Conservation (phyloP, 2,113 vertebrate genomes). For the Gymnogyps californianus region DNA sequence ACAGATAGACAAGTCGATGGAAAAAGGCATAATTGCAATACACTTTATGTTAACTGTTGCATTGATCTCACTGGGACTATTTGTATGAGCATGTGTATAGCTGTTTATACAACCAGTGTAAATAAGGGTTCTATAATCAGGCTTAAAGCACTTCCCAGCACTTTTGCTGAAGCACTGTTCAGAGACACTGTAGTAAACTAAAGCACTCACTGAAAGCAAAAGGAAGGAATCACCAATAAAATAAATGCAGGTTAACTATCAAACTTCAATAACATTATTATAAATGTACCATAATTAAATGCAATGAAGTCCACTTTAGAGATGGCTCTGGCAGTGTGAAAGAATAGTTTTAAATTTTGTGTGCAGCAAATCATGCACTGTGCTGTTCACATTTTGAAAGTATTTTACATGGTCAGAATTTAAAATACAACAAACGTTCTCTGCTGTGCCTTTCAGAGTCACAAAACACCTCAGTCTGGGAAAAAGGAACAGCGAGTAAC, state of each 20-base stretch:
- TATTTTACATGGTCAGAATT: background rate
- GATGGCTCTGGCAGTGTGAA: background rate
- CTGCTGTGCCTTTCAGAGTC: background rate
- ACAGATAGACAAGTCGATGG: background rate
- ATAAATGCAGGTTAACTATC: background rate
- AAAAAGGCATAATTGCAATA: background rate
- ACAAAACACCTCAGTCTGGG: background rate
- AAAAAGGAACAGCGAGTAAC: background rate
- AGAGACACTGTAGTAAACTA: background rate
- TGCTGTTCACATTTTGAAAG: background rate
- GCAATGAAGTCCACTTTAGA: background rate
- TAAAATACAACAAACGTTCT: background rate
- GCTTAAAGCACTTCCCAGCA: background rate
- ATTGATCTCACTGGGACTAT: background rate
- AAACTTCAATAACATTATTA: background rate
- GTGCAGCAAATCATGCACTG: background rate
- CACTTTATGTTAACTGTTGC: background rate
- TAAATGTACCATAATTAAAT: background rate
- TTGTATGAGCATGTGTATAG: background rate
- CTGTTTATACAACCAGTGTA: background rate
- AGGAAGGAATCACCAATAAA: background rate
- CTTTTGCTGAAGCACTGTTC: background rate
- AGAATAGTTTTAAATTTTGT: background rate
- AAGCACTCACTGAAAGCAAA: background rate
- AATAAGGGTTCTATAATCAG: background rate